Percentiles rank a stretch among this genome's conserved stretches.
Conservation (phyloP, 1,140 invertebrate genomes). For the Trichonephila clavipes region DNA sequence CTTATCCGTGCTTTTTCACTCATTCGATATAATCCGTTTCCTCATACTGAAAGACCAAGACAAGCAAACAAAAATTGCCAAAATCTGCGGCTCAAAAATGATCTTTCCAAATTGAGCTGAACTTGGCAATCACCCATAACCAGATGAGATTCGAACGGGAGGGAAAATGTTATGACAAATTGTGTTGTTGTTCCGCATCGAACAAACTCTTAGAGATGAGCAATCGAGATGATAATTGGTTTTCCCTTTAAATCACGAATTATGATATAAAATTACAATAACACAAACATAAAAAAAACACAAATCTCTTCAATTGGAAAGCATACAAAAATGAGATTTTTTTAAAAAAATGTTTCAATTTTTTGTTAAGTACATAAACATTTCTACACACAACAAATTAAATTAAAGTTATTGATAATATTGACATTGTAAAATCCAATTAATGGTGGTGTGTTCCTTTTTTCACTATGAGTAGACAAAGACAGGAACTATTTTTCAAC, state of each 20-base stretch:
- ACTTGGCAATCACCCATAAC: constrained; percentile 43
- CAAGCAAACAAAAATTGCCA: neutral
- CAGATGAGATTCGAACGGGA: constrained; percentile 12
- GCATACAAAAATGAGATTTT: neutral
- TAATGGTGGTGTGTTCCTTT: neutral
- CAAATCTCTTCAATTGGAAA: neutral
- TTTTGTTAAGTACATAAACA: constrained; percentile 2
- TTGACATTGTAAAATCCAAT: constrained; percentile 19
- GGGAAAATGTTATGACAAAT: constrained; percentile 52
- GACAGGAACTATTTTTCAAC: constrained; percentile 66
- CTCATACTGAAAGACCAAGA: neutral
- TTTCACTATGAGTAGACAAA: constrained; percentile 50
- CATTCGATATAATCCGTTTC: neutral
- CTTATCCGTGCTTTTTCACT: neutral
- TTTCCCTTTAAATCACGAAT: neutral
- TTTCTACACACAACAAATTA: neutral
- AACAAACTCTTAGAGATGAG: constrained; percentile 30
- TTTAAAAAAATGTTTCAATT: neutral
- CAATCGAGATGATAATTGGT: constrained; percentile 11
- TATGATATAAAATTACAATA: constrained; percentile 41
- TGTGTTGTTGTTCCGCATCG: neutral
- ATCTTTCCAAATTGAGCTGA: constrained; percentile 43
- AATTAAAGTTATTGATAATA: neutral
- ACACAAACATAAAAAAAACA: constrained; percentile 16
- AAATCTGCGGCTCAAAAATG: too few relatives aligned